Evolutionary conservation across 2,113 vertebrate genomes (phyloP).

Genomic region (Astur gentilis): DNA sequence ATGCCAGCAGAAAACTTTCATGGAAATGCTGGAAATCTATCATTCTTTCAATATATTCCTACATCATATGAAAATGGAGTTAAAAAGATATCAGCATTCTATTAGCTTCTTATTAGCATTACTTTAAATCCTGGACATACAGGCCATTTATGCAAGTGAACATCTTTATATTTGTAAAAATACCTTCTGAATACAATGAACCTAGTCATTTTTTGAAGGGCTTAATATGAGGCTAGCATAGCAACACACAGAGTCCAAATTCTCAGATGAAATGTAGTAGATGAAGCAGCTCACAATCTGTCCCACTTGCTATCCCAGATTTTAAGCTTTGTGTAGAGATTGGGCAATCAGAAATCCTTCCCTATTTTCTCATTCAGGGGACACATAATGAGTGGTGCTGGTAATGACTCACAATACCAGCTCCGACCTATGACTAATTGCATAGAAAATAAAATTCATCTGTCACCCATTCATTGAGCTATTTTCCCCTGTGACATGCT

Average conservation of each 20-base stretch:
- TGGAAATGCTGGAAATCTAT: not conserved
- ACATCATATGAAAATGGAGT: not conserved
- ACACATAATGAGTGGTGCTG: not conserved
- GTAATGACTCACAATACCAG: conserved; percentile 33
- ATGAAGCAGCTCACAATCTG: not conserved
- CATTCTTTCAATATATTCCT: not conserved
- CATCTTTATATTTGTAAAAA: not conserved
- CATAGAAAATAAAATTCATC: conserved; percentile 26
- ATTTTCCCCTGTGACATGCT: not conserved
- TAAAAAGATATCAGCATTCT: not conserved
- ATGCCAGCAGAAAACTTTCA: not conserved
- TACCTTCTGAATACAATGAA: not conserved
- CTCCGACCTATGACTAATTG: conserved; percentile 27
- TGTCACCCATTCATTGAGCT: conserved; percentile 3
- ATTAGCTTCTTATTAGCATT: not conserved
- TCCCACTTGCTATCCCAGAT: not conserved
- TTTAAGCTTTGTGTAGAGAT: not conserved
- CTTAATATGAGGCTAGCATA: not conserved
- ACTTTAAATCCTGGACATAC: not conserved
- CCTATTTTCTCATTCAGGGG: not conserved
- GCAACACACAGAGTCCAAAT: not conserved
- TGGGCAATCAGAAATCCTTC: not conserved
- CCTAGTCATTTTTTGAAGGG: not conserved
- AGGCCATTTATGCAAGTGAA: not conserved
- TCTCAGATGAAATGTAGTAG: not conserved